Evolutionary conservation across 2,113 vertebrate genomes (phyloP).

Genomic region (Vulpes lagopus): DNA sequence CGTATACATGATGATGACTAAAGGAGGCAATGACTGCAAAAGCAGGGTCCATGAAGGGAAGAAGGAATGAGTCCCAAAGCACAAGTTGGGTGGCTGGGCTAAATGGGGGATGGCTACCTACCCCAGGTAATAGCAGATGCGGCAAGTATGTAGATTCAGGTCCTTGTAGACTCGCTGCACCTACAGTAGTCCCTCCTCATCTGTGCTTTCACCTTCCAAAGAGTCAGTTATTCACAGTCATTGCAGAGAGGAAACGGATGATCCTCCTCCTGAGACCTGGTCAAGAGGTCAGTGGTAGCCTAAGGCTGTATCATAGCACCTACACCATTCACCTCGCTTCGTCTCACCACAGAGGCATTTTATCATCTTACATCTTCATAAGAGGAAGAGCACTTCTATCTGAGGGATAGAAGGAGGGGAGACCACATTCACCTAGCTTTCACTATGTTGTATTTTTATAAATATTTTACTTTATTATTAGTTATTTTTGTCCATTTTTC

Average conservation of each 20-base stretch:
- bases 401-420: not conserved
- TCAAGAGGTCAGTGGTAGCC: not conserved
- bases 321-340: not conserved
- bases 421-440: not conserved
- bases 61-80: not conserved
- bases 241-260: not conserved
- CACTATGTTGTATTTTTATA: not conserved
- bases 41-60: not conserved
- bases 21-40: not conserved
- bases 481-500: not conserved
- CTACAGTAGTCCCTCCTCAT: not conserved
- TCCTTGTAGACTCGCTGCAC: not conserved
- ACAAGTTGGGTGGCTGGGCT: not conserved
- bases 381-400: not conserved
- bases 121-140: not conserved
- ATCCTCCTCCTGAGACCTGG: not conserved
- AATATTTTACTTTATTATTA: not conserved
- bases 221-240: not conserved
- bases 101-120: accelerated
- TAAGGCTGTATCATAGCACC: not conserved
- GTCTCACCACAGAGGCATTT: not conserved
- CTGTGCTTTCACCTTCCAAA: not conserved
- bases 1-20: not conserved
- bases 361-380: not conserved
- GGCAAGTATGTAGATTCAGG: accelerated